Conservation (phyloP, 2,888 invertebrate genomes). For the Rhynchonema sp. region DNA sequence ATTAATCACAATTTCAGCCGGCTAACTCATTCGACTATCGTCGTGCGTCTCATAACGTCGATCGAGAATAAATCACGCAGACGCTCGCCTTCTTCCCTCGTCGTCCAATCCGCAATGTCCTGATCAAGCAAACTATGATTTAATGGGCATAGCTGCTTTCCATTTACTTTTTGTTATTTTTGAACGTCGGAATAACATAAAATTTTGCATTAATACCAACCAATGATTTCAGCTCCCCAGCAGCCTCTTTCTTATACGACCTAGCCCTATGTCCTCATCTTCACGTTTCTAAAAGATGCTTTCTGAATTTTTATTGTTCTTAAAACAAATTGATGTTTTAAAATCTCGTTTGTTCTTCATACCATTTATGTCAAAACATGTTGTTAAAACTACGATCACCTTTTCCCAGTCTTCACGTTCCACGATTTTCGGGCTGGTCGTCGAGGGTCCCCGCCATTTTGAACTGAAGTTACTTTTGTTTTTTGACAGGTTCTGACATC, state of each 20-base stretch:
- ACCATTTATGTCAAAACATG: not conserved
- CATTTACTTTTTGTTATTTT: too few relatives aligned
- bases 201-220: too few relatives aligned
- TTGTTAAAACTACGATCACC: not conserved
- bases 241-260: slow-evolving; percentile 24
- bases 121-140: too few relatives aligned
- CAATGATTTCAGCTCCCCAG: not conserved
- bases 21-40: not conserved
- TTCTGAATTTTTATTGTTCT: too few relatives aligned
- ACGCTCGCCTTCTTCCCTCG: slow-evolving; percentile 59
- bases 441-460: not conserved
- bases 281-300: slow-evolving; percentile 18
- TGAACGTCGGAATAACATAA: too few relatives aligned
- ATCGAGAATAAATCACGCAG: slow-evolving; percentile 76
- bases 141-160: too few relatives aligned
- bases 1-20: not conserved
- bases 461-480: too few relatives aligned
- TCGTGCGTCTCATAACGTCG: slow-evolving; percentile 41
- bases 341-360: slow-evolving; percentile 33
- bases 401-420: slow-evolving; percentile 26
- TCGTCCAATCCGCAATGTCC: slow-evolving; percentile 56
- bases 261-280: slow-evolving; percentile 39
- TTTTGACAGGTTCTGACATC: too few relatives aligned
- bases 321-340: slow-evolving; percentile 33
- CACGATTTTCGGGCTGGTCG: slow-evolving; percentile 24